phyloP scores from a whole-genome alignment of 2,888 invertebrate genomes.

The Syrista parreyssii region DNA sequence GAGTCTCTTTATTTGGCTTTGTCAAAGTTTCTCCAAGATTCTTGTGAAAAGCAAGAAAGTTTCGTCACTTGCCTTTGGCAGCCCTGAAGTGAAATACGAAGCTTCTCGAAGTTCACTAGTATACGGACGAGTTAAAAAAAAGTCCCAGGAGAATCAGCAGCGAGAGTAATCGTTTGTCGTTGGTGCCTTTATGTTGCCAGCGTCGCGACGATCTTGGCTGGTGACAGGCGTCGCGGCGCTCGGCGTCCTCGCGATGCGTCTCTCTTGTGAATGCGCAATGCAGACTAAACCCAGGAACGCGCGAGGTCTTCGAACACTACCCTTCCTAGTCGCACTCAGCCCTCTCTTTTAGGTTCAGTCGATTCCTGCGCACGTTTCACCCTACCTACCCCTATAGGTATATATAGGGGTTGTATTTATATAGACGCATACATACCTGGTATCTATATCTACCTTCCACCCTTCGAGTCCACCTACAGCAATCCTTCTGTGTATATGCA shows the following conservation, averaged over 20 bases:
- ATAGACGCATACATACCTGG: neutral
- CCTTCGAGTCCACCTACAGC: neutral
- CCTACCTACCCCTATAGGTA: neutral
- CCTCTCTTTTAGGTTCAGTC: neutral
- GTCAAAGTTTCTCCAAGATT: neutral
- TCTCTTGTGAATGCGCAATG: conserved; percentile 60
- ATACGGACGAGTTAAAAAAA: neutral
- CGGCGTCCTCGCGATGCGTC: conserved; percentile 50
- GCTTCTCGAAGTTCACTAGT: neutral
- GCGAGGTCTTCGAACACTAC: conserved; percentile 54
- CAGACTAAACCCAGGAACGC: conserved; percentile 51
- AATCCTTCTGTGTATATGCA: neutral
- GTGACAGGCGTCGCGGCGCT: conserved; percentile 40
- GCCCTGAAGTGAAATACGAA: neutral
- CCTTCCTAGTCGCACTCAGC: conserved; percentile 18
- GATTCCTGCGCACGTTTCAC: neutral
- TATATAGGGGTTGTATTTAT: neutral
- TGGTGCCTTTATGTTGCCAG: neutral
- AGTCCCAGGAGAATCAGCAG: neutral
- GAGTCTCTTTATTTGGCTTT: neutral
- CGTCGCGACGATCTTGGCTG: neutral
- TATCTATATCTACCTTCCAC: neutral
- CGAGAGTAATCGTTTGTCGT: too few relatives aligned
- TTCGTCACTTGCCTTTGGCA: neutral
- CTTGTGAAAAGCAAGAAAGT: neutral